Base-by-base conservation (phyloP, 2,888 invertebrate genomes). In the Metalampra italica region DNA sequence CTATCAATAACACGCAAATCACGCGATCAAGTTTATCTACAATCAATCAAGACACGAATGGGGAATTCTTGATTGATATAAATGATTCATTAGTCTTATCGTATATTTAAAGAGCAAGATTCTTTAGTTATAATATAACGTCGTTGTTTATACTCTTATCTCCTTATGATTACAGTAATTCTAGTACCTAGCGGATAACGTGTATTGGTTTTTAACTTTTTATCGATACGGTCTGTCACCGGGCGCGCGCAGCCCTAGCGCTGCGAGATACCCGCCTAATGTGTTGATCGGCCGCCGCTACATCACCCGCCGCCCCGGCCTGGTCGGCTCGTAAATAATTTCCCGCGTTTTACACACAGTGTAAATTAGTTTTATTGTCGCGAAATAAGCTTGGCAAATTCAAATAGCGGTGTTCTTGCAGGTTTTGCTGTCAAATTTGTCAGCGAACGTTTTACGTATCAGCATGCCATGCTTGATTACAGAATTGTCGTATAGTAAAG, bases 301-400 rank as follows among this genome's bases (percentile, higher is more conserved):
- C 50, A 50, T 51, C 43, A 43, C 22, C 30, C 15, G 46, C 47
- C 22, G 43, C 12, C 12, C 7, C 2, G 7, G 14, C 52, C 7
- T 46, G 44, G 43, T 55, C 47, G 14, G 43, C 32, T 61, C 64
- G 54, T 69, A 68, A 71, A 71, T 66, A 62, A 66, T 63, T 54
- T 55, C 51, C 29, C 59, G 45, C 60, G 55, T 53, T 67, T 64
- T 55, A 58, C 66, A 64, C 54, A 52, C n/a, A n/a, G n/a, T 22
- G 22, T 22, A 54, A 55, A 66, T 67, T 63, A 54, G 47, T 61
- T 62, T 66, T 59, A 65, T 62, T 59, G 57, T 57, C 57, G 62
- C 60, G 62, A 64, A 56, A 22, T 22, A 22, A 22, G 22, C 22
- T 22, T 22, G 5, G 22, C 22, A 5, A 22, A 22, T 22, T 22